Evolutionary conservation across 2,113 vertebrate genomes (phyloP), one percentile per base, ranked within the genome.

Genomic region (Tragelaphus imberbis): DNA sequence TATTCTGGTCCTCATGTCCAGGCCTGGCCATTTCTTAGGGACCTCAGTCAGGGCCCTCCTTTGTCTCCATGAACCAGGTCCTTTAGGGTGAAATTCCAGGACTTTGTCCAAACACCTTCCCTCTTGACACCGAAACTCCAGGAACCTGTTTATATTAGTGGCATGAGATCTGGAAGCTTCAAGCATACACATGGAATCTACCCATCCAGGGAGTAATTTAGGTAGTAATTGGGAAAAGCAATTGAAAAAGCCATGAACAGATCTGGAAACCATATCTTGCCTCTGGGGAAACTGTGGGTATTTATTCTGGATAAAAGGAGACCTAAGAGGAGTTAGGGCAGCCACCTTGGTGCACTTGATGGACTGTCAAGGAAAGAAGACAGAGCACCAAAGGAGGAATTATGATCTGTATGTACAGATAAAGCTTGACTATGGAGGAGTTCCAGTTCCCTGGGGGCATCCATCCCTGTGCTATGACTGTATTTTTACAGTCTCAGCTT

Each of bases 271-370:
- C 23, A n/a, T 65, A 33, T 81, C 40, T 90, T 82, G 13, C 63
- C 85, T 84, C 80, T 84, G 40, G 30, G 51, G 89, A 94, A 92
- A 40, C 1, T 65, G 19, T 7, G 13, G 17, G 47, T 90, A 16
- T 87, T 96, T 94, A 79, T 90, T 88, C 40, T 95, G 55, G 63
- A 68, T 44, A 87, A 94, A n/a, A 75, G 36, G 71, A 65, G 40
- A 79, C 27, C 36, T 23, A 44, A 79, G 44, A 90, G 14, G 28
- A 82, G 53, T 88, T 47, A 79, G 23, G 61, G 49, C 51, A 89
- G 40, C 79, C 80, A 58, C 33, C 56, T 63, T 58, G 30, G 55
- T 49, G 12, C 27, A 49, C 28, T 15, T 58, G 59, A 86, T 56
- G 36, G 81, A 75, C 55, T 90, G 53, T 58, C 81, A 65, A 65